Percentiles rank a stretch among this genome's conserved stretches.
phyloP scores from a whole-genome alignment of 2,888 invertebrate genomes.

The Eurois occulta region DNA sequence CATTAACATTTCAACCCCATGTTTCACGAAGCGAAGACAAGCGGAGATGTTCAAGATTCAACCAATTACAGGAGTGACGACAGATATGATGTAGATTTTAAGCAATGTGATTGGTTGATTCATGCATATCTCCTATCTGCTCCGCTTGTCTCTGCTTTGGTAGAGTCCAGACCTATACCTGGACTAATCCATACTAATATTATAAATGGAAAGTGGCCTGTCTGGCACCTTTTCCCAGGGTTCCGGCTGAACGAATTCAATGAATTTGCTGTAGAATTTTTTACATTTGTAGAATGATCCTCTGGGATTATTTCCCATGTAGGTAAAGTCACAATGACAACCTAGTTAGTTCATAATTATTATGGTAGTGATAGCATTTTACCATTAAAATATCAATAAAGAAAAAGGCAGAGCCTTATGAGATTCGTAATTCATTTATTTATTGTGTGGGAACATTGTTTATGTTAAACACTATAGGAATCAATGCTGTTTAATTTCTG shows the following conservation, averaged over 20 bases:
- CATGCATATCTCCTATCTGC: background rate
- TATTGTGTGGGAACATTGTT: constrained; percentile 1
- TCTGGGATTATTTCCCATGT: background rate
- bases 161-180: background rate
- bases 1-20: background rate
- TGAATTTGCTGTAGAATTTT: background rate
- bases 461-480: constrained; percentile 2
- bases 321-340: background rate
- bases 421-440: no score
- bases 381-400: background rate
- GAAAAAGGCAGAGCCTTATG: no score
- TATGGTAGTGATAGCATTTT: background rate
- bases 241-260: background rate
- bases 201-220: background rate
- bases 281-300: background rate
- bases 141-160: background rate
- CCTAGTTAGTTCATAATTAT: background rate
- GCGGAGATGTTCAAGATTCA: background rate
- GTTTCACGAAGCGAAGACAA: background rate
- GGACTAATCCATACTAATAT: background rate
- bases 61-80: background rate
- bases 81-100: background rate
- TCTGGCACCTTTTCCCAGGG: background rate
- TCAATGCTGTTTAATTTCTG: constrained; percentile 31
- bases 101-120: background rate